phyloP scores from a whole-genome alignment of 1,140 invertebrate species.

The Copidosoma floridanum region DNA sequence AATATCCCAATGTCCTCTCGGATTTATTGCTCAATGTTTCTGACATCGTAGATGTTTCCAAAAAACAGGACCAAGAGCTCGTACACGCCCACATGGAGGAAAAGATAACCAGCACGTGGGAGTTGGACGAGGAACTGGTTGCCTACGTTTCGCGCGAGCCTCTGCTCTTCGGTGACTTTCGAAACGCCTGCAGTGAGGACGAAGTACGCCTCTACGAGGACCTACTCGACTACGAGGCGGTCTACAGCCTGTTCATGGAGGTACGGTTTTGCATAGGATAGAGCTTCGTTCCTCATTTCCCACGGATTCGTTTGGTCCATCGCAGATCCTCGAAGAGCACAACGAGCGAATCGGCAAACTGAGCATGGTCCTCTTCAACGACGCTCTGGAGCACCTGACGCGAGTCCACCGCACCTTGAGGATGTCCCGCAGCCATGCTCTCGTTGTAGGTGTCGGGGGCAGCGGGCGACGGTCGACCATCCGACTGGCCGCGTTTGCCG shows the following conservation, averaged over 20 bases:
- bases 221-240: conserved; percentile 82
- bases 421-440: conserved; percentile 79
- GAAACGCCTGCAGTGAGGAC: conserved; percentile 76
- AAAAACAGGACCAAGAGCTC: conserved; percentile 54
- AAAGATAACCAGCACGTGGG: conserved; percentile 56
- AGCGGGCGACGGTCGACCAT: conserved; percentile 79
- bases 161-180: conserved; percentile 82
- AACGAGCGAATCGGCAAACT: conserved; percentile 68
- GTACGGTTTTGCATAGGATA: conserved; percentile 58
- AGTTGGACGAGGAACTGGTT: conserved; percentile 57
- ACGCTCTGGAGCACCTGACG: conserved; percentile 85
- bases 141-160: conserved; percentile 77
- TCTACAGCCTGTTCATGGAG: conserved; percentile 82
- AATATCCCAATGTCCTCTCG: no score
- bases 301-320: no score
- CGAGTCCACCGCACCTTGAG: conserved; percentile 79
- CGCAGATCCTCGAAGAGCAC: conserved; percentile 84
- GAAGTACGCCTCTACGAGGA: conserved; percentile 84
- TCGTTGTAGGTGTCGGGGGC: conserved; percentile 83
- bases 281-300: background rate
- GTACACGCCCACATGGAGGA: conserved; percentile 55
- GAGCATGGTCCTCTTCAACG: conserved; percentile 83
- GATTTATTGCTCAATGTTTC: no score
- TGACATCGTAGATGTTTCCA: no score
- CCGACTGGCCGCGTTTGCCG: conserved; percentile 71